These are phyloP conservation scores for Pica pica DNA, from an alignment of 2,113 vertebrate species.

Conservation along the genomic window DNA sequence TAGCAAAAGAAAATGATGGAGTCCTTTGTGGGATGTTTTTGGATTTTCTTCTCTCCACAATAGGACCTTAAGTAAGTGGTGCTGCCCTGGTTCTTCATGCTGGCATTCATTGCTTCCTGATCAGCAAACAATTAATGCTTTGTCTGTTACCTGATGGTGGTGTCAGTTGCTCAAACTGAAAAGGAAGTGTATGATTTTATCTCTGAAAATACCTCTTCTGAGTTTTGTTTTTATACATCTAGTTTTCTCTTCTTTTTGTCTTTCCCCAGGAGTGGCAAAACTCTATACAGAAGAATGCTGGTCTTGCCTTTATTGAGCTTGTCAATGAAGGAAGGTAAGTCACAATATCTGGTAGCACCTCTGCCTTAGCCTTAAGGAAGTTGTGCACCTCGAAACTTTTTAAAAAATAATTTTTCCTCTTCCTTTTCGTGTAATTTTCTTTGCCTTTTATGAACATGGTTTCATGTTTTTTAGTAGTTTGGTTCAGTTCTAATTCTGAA, in stretches of 20 bases:
- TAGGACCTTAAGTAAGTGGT: not conserved
- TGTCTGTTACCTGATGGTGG: not conserved
- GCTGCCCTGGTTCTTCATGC: not conserved
- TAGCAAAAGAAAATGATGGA: not conserved
- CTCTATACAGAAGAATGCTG: constrained; percentile 92
- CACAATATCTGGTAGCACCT: not conserved
- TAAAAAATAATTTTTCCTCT: not conserved
- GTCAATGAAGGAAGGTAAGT: constrained; percentile 89
- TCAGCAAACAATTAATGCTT: not conserved
- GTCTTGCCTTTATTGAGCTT: constrained; percentile 88
- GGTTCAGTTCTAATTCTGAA: not conserved
- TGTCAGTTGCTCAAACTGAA: constrained; percentile 27
- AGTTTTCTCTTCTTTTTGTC: not conserved
- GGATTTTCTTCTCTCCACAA: not conserved
- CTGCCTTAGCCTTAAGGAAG: not conserved
- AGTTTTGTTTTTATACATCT: not conserved
- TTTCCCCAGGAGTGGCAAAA: constrained; percentile 86
- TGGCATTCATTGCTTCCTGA: not conserved
- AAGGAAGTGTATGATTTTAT: constrained; percentile 57
- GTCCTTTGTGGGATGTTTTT: not conserved
- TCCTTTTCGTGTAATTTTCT: not conserved
- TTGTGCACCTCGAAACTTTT: not conserved
- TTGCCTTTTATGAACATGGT: not conserved
- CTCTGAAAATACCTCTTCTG: not conserved
- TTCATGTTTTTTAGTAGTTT: not conserved